phyloP scores from a whole-genome alignment of 2,888 invertebrate species.

The Leptopilina myrica region DNA sequence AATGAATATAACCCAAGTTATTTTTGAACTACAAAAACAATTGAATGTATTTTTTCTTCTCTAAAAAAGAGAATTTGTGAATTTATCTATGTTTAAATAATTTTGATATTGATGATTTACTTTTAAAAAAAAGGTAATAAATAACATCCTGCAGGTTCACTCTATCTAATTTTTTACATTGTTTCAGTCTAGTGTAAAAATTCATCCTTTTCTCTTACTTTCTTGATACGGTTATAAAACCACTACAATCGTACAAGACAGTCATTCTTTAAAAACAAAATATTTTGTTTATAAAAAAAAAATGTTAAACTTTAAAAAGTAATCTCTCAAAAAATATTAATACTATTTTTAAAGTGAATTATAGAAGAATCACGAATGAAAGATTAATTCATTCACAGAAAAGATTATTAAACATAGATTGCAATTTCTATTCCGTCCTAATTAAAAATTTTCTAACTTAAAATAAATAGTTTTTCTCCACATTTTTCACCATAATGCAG shows the following conservation, averaged over 20 bases:
- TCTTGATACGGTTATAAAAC: background rate
- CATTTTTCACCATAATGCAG: slow-evolving; percentile 31
- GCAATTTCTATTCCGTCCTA: background rate
- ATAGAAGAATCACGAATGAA: background rate
- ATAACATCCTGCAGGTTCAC: background rate
- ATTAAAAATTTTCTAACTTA: background rate
- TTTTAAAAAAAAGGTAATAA: background rate
- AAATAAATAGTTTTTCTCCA: background rate
- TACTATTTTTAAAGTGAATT: slow-evolving; percentile 2
- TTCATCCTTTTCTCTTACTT: slow-evolving; percentile 8
- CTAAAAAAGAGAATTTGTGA: background rate
- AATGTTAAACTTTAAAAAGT: background rate
- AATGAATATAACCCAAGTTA: background rate
- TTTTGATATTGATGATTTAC: background rate
- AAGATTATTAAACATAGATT: background rate
- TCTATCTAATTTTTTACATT: slow-evolving; percentile 2
- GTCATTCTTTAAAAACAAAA: background rate
- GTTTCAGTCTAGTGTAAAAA: slow-evolving; percentile 16
- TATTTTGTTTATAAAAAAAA: background rate
- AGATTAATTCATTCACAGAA: background rate
- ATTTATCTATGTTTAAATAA: no score
- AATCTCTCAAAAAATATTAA: background rate
- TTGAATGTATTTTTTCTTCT: background rate
- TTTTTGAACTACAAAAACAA: slow-evolving; percentile 13
- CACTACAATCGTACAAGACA: background rate